Evolutionary conservation across 1,140 invertebrate species (phyloP).

Genomic region (Brachionus rotundiformis): DNA sequence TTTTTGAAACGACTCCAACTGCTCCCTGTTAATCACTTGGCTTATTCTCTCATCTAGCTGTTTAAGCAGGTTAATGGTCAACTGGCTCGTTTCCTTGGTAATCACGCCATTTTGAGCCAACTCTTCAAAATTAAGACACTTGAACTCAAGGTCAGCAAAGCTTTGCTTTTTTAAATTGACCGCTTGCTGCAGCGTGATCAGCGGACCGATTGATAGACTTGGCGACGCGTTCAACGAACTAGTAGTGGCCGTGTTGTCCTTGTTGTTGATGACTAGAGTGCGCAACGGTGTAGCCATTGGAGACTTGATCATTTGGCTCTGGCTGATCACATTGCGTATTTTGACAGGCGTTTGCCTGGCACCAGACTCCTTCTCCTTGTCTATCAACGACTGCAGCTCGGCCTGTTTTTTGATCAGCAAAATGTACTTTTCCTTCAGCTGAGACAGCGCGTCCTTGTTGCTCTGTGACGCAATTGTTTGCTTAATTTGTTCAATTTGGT

Average conservation of each 20-base stretch:
- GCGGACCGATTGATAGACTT: neutral
- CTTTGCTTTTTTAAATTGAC: neutral
- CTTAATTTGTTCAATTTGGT: constrained; percentile 39
- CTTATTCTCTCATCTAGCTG: constrained; percentile 23
- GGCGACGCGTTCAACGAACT: neutral
- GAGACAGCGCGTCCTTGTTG: neutral
- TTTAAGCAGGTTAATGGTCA: constrained; percentile 5
- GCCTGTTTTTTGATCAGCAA: constrained; percentile 33
- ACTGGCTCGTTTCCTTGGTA: neutral
- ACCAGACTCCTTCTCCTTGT: constrained; percentile 10
- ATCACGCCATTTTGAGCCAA: constrained; percentile 47
- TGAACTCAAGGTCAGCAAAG: constrained; percentile 21
- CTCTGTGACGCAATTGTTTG: neutral
- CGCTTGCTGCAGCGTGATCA: neutral
- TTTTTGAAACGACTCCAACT: constrained; percentile 36
- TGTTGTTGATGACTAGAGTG: constrained; percentile 46
- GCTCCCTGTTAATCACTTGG: constrained; percentile 20
- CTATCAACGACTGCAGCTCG: constrained; percentile 27
- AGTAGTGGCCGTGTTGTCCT: neutral
- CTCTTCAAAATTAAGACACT: constrained; percentile 49
- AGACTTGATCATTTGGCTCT: neutral
- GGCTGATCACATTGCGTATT: constrained; percentile 27
- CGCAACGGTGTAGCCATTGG: neutral
- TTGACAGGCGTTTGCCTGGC: constrained; percentile 33
- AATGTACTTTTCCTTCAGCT: neutral